These are phyloP conservation scores for Cryptocheilus praepositus DNA, from an alignment of 2,888 invertebrate genomes.

Conservation along the genomic window DNA sequence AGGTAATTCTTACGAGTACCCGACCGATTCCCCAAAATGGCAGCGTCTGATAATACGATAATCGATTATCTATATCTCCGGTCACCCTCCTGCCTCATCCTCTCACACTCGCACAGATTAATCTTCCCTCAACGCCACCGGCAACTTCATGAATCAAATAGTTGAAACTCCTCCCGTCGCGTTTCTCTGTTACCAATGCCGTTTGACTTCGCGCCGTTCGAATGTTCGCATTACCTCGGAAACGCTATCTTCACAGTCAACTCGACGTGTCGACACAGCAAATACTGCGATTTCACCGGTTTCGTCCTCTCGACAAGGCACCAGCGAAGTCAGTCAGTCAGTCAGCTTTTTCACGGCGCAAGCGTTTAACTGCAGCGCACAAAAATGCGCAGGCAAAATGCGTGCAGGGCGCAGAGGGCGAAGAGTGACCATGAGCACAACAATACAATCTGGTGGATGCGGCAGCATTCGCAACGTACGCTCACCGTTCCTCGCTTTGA, in stretches of 20 bases:
- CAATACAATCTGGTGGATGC: constrained; percentile 36
- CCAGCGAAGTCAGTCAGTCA: no score
- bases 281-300: no score
- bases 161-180: constrained; percentile 26
- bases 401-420: not conserved
- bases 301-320: no score
- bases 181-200: constrained; percentile 31
- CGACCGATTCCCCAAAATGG: not conserved
- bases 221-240: not conserved
- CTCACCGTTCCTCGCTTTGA: constrained; percentile 42
- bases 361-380: not conserved
- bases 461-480: constrained; percentile 19
- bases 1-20: not conserved
- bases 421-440: constrained; percentile 12
- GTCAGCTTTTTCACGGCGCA: no score
- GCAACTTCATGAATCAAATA: constrained; percentile 43
- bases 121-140: constrained; percentile 45
- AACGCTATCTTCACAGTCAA: no score
- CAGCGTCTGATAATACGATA: not conserved
- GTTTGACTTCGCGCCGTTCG: not conserved
- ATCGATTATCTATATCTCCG: not conserved
- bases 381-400: not conserved
- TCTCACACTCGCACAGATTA: constrained; percentile 31
- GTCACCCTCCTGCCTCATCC: not conserved
- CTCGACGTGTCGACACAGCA: no score